Evolutionary conservation across 2,888 invertebrate genomes (phyloP), one percentile per base, ranked within the genome.

Genomic region (Pyrrhosoma nymphula): DNA sequence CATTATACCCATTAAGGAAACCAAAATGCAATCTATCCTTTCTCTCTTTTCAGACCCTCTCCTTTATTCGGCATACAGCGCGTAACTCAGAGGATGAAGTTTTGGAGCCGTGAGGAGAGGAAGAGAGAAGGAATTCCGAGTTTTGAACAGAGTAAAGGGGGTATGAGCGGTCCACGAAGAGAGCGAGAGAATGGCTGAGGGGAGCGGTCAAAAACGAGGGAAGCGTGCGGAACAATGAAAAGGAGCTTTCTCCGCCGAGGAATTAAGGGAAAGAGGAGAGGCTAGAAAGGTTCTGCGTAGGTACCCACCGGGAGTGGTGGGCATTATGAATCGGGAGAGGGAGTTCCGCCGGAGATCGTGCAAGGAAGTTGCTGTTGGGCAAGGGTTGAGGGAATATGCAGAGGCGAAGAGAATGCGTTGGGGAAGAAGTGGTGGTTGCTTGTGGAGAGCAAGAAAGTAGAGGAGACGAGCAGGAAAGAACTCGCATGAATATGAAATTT

Each of bases 401-500:
- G 69, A 69, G 69, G n/a, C n/a, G 6, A 69, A 69, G 69, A 69
- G 69, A 69, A 69, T 26, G 69, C 10, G n/a, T 12, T 0, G 60
- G 60, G 60, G 60, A 14, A 60, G 16, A 20, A 20, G 60, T 10
- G 16, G 12, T 60, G 12, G 23, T 60, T 60, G 60, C 10, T 69
- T n/a, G 69, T 26, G 69, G 69, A 26, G 69, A 10, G n/a, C 26
- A 26, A 82, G 82, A 18, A 82, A 82, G 82, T 18, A 82, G 35
- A 82, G 0, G 82, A 26, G 82, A 82, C 26, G 16, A 82, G 82
- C 2, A 82, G 82, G 69, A 16, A 82, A 35, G 35, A 35, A 35
- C 82, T 16, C 26, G 82, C 82, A 82, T 82, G 82, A 82, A 82
- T 82, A 82, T 82, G 82, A 82, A 82, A 82, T 82, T 82, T 82